Conservation (phyloP, 2,888 invertebrate species). For the Cantharis flavilabris region DNA sequence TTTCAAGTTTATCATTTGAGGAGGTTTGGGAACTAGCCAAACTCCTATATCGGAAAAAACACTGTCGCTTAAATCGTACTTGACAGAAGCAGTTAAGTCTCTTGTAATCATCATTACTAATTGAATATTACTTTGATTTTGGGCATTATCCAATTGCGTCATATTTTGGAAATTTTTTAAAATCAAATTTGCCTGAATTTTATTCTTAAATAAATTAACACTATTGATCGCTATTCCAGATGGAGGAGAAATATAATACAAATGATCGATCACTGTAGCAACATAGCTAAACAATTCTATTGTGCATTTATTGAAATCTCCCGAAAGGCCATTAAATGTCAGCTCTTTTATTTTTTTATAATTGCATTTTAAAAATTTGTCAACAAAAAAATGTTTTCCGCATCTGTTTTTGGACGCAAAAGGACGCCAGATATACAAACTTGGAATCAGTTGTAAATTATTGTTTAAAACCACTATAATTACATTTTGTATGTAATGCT, state of each 20-base stretch:
- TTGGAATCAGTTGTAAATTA: neutral
- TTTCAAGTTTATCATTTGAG: neutral
- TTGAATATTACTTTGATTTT: neutral
- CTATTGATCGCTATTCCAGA: neutral
- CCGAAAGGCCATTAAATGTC: neutral
- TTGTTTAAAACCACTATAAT: neutral
- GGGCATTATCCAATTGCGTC: neutral
- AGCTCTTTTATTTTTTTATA: neutral
- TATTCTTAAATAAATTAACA: neutral
- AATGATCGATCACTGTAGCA: neutral
- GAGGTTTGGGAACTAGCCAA: neutral
- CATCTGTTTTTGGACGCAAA: neutral
- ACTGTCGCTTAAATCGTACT: neutral
- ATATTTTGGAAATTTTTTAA: neutral
- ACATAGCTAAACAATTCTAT: neutral
- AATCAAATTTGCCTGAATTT: neutral
- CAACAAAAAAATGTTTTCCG: neutral
- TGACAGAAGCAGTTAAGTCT: neutral
- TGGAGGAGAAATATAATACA: neutral
- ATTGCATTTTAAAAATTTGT: neutral
- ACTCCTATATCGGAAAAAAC: neutral
- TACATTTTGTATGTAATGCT: neutral
- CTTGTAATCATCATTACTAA: neutral
- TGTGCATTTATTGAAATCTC: neutral
- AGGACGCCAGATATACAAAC: neutral